Conservation (phyloP, 2,888 invertebrate genomes). For the Drosophila koepferae region DNA sequence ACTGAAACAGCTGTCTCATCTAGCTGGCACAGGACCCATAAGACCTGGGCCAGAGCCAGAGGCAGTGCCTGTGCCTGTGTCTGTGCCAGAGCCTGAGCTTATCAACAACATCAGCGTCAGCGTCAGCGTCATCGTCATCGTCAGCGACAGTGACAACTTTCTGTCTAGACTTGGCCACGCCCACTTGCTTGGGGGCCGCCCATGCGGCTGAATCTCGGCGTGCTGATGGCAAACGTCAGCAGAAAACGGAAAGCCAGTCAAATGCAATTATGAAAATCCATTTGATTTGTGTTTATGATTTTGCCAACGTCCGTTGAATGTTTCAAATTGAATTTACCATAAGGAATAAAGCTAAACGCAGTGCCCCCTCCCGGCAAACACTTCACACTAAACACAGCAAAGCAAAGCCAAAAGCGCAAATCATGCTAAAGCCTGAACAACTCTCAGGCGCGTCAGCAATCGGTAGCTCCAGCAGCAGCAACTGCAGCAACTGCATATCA, state of each 20-base stretch:
- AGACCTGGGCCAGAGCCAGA: background rate
- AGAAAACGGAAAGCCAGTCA: conserved; percentile 56
- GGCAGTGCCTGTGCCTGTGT: background rate
- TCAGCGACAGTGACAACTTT: conserved; percentile 50
- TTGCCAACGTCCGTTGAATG: conserved; percentile 63
- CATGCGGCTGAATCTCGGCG: conserved; percentile 17
- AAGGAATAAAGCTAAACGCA: background rate
- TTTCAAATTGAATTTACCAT: conserved; percentile 65
- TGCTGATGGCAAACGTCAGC: conserved; percentile 45
- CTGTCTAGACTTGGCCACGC: conserved; percentile 56
- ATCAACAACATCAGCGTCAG: conserved; percentile 19
- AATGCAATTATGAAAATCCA: conserved; percentile 74
- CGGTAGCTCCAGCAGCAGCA: conserved; percentile 11
- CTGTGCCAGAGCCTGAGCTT: conserved; percentile 14
- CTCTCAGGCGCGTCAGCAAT: conserved; percentile 42
- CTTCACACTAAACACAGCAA: conserved; percentile 29
- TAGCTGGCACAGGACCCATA: conserved; percentile 1
- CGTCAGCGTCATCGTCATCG: conserved; percentile 20
- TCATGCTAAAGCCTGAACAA: conserved; percentile 60
- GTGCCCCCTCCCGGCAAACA: conserved; percentile 22
- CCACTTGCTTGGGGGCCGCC: conserved; percentile 42
- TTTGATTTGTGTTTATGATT: conserved; percentile 76
- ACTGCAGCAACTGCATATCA: conserved; percentile 19
- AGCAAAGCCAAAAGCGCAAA: conserved; percentile 58
- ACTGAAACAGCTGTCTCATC: conserved; percentile 30